Evolutionary conservation across 2,888 invertebrate genomes (phyloP).

Genomic region (Diaphora mendica): DNA sequence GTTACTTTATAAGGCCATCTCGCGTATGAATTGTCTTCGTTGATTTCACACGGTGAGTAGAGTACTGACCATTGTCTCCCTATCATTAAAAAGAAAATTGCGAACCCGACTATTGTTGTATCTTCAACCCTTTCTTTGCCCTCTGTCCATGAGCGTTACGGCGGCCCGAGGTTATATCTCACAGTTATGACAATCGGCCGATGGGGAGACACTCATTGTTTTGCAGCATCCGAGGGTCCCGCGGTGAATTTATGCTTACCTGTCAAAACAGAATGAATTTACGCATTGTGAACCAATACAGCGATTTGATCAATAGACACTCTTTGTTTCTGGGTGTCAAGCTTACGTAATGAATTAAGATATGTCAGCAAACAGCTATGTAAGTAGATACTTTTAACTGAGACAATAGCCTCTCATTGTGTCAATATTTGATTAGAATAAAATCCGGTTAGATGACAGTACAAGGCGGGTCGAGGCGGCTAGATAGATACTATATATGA

Average conservation of each 20-base stretch:
- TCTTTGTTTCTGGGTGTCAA: constrained; percentile 83
- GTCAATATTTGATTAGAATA: constrained; percentile 59
- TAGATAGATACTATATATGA: background rate
- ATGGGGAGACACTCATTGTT: constrained; percentile 79
- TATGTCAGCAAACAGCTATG: constrained; percentile 70
- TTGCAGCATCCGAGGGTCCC: constrained; percentile 83
- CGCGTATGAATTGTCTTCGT: constrained; percentile 56
- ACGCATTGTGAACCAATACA: constrained; percentile 85
- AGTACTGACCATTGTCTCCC: constrained; percentile 80
- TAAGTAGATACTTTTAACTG: constrained; percentile 71
- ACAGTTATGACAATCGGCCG: constrained; percentile 73
- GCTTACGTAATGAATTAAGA: constrained; percentile 78
- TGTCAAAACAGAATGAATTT: constrained; percentile 86
- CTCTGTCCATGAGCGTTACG: constrained; percentile 74
- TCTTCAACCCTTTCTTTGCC: constrained; percentile 75
- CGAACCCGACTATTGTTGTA: constrained; percentile 69
- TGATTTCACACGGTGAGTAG: constrained; percentile 79
- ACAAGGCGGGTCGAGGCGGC: constrained; percentile 13
- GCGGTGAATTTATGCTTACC: constrained; percentile 83
- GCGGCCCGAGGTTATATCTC: constrained; percentile 77
- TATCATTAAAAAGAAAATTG: constrained; percentile 79
- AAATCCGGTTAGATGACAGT: constrained; percentile 51
- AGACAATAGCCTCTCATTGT: constrained; percentile 71
- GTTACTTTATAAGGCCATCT: constrained; percentile 58
- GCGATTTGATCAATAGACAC: constrained; percentile 79